These are phyloP conservation scores for Rhadinocentrus ornatus DNA, from an alignment of 2,797 vertebrate genomes.

Conservation along the genomic window DNA sequence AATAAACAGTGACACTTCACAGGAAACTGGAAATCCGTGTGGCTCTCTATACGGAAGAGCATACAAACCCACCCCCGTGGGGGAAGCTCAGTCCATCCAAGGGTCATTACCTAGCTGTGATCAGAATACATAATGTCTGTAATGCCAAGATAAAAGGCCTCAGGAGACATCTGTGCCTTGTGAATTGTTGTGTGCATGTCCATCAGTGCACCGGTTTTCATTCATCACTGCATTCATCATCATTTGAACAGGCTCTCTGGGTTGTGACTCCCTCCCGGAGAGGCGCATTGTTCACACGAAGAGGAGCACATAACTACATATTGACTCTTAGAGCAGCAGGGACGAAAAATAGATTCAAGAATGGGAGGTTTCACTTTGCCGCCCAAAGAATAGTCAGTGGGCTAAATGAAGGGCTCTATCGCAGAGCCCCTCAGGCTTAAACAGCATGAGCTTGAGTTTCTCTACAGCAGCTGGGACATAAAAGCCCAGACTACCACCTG, in stretches of 20 bases:
- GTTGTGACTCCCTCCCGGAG: conserved; percentile 49
- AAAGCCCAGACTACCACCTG: conserved; percentile 63
- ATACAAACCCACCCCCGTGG: conserved; percentile 18
- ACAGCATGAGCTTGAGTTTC: conserved; percentile 31
- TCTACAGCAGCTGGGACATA: conserved; percentile 56
- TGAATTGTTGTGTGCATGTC: conserved; percentile 23
- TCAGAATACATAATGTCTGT: conserved; percentile 61
- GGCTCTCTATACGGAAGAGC: conserved; percentile 29
- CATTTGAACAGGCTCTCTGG: conserved; percentile 58
- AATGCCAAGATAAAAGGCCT: conserved; percentile 62
- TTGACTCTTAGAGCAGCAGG: conserved; percentile 54
- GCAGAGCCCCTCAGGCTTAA: conserved; percentile 13
- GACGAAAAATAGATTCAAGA: conserved; percentile 22
- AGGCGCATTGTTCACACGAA: conserved; percentile 52
- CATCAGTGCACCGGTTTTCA: conserved; percentile 41
- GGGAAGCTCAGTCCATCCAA: conserved; percentile 56
- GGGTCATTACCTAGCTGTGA: conserved; percentile 71
- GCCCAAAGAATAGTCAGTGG: conserved; percentile 27
- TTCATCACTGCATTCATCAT: conserved; percentile 59
- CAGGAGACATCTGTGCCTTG: conserved; percentile 41
- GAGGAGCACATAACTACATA: conserved; percentile 68
- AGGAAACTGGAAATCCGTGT: conserved; percentile 35
- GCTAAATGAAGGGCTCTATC: conserved; percentile 56
- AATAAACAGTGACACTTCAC: conserved; percentile 62
- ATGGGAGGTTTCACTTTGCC: conserved; percentile 59